Evolutionary conservation across 1,140 invertebrate species (phyloP), one percentile per base, ranked within the genome.

Genomic region (Harlomillsia oculata): DNA sequence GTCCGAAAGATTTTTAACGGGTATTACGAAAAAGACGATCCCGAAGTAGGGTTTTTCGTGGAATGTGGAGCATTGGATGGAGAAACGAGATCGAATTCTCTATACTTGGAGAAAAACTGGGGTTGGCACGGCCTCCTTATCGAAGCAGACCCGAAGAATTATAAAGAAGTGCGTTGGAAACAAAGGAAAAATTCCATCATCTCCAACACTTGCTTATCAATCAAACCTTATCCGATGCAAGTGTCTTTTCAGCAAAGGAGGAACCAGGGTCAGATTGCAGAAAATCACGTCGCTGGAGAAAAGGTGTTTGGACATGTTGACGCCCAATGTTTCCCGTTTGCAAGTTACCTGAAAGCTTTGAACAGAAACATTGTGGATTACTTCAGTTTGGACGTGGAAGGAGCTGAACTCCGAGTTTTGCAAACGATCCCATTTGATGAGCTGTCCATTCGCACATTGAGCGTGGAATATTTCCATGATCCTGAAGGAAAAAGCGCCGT

Each of bases 61-160:
- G 76, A 78, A 56, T 74, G 72, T 53, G 77, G 77, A 9, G 77
- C 75, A 13, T 68, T 75, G 13, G 74, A 78, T 59, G 77, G 77
- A 0, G 74, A 76, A 59, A 72, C 69, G 3, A 63, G 73, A 23
- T 78, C 76, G 13, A 78, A 77, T 56, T 75, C 75, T 9, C 65
- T 78, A 32, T 70, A 68, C 34, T 68, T 79, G 28, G 77, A 78
- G 56, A 26, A 25, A 14, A 1, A 16, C 3, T 25, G 36, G 18
- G 45, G 45, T 8, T 48, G 45, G 45, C 29, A 56, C 34, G 54
- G 54, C 3, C 46, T 56, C 20, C 23, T 56, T n/a, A 49, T 56
- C 23, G 54, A 56, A 49, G 54, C 43, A 18, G 54, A 56, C 25
- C 54, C 54, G 8, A 29, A 34, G 14, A 56, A 56, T 41, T 56